A percentile compares a stretch with the other conserved stretches of the same genome.
Conservation (phyloP, 2,113 vertebrate species). For the Galemys pyrenaicus region DNA sequence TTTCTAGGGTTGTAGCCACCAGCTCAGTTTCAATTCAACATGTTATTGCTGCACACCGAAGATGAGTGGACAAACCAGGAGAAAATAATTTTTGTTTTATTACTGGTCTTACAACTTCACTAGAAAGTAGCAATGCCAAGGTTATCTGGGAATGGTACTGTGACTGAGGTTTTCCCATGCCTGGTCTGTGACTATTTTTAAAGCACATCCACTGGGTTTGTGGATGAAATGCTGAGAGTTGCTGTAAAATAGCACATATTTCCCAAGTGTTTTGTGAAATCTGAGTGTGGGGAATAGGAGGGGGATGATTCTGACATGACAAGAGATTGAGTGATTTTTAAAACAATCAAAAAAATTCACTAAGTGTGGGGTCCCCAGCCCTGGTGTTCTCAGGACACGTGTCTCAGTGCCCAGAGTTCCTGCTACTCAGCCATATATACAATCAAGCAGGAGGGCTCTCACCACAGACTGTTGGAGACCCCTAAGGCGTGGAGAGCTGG, state of each 20-base stretch:
- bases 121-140: background rate
- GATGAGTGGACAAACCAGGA: background rate
- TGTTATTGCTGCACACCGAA: background rate
- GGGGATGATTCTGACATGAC: background rate
- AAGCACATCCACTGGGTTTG: background rate
- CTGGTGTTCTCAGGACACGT: too few species aligned
- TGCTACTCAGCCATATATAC: too few species aligned
- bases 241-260: background rate
- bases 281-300: background rate
- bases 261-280: background rate
- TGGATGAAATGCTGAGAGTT: background rate
- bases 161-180: background rate
- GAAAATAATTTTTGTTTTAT: background rate
- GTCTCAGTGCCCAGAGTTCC: too few species aligned
- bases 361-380: too few species aligned
- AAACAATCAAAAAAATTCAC: background rate
- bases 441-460: too few species aligned
- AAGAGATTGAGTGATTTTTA: background rate
- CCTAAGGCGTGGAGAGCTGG: too few species aligned
- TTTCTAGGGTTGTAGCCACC: background rate
- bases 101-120: background rate
- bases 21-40: background rate
- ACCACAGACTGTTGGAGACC: too few species aligned
- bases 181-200: background rate
- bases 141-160: background rate